Percentiles rank a stretch among this genome's conserved stretches.
Evolutionary conservation across 2,888 invertebrate species (phyloP).

Genomic region (Cheiracanthium punctorium): DNA sequence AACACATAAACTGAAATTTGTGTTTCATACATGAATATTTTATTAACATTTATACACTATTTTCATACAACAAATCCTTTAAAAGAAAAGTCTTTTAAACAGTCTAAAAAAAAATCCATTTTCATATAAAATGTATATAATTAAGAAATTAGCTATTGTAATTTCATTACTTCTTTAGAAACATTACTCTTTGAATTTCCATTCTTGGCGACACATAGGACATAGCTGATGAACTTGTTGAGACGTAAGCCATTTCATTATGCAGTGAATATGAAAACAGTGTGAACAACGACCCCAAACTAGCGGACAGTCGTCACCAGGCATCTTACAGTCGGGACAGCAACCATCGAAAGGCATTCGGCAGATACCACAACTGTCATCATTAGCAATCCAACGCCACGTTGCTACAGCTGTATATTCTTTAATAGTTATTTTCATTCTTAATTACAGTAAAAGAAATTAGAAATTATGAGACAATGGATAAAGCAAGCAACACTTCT

Average conservation of each 20-base stretch:
- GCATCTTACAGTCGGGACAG: slow-evolving; percentile 97
- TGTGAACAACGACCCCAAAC: slow-evolving; percentile 99
- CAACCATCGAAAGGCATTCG: slow-evolving; percentile 99
- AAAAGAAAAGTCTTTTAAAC: too few species aligned
- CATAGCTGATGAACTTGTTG: slow-evolving; percentile 79
- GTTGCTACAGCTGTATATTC: slow-evolving; percentile 94
- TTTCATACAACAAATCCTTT: too few species aligned
- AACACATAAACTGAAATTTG: too few species aligned
- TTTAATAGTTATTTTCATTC: slow-evolving; percentile 55
- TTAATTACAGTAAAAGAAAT: not conserved
- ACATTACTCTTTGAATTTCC: slow-evolving; percentile 91
- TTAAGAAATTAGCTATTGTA: not conserved
- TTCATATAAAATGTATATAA: too few species aligned
- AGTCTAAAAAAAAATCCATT: too few species aligned
- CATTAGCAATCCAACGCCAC: slow-evolving; percentile 99
- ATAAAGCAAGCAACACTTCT: too few species aligned
- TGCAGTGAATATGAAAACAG: slow-evolving; percentile 99
- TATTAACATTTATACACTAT: too few species aligned
- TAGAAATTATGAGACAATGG: not conserved
- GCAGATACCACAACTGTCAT: slow-evolving; percentile 99
- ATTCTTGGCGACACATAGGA: slow-evolving; percentile 97
- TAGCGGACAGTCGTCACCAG: slow-evolving; percentile 98
- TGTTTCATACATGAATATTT: too few species aligned
- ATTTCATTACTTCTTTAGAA: too few species aligned
- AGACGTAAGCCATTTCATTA: slow-evolving; percentile 98